Evolutionary conservation across 1,140 invertebrate species (phyloP), one percentile per base, ranked within the genome.

Genomic region (Copidosoma floridanum): DNA sequence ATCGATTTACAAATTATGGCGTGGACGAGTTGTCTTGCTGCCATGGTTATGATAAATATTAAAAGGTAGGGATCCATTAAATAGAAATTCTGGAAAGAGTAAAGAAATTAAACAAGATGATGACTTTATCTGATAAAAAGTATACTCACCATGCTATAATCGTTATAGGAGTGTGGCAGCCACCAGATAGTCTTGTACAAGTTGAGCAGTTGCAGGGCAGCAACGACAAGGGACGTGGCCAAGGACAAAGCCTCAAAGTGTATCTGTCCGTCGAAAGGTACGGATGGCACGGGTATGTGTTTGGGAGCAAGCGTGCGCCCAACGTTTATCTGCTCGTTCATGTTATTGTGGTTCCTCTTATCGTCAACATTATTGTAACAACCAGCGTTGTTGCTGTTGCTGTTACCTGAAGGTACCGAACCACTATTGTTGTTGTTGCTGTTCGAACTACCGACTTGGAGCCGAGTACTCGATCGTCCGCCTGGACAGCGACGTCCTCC

Each of bases 151-250:
- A 97, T 87, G 65, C 90, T 89, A 79, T 93, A 91, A 67, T 86
- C 87, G 64, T 89, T 92, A 73, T 94, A 89, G 2, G 94, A 95
- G 69, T 97, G 88, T 16, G 94, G 93, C 23, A 98, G 76, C 95
- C 96, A 98, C 93, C 94, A 98, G n/a, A 95, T 90, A 29, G 94
- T 97, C 61, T 92, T 87, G 74, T 98, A 99, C 10, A 98, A 82
- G 81, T 98, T 95, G 14, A 98, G 84, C 75, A 97, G 93, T 81
- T 99, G 96, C 18, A 95, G 81, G 46, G 84, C 86, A 14, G 85
- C 83, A 26, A 87, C 87, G 35, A 89, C 78, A 12, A 91, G 88
- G 68, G 92, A 94, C 11, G 91, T 78, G 73, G 90, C 90, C 74
- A 94, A 87, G 68, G 95, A 88, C 10, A 90, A 79, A n/a, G 82